Base-by-base conservation (phyloP, 2,888 invertebrate species). In the Callimorpha dominula region DNA sequence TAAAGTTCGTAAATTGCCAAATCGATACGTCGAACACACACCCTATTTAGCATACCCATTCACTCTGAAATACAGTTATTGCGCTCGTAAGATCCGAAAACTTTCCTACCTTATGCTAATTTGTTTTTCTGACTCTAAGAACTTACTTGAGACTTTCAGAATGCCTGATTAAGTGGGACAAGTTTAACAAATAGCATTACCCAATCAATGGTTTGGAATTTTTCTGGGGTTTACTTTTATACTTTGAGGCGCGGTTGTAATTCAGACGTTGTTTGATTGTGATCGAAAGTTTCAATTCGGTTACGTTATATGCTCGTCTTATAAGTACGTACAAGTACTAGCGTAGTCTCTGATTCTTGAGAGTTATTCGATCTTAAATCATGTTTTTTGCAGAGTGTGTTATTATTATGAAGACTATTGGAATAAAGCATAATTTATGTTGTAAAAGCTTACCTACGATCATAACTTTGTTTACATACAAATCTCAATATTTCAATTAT, bases 91-190 rank as follows among this genome's bases (percentile, higher is more conserved):
- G 80, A 78, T 73, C 71, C 72, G n/a, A 73, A 78, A 84, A 82
- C 75, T 81, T 87, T 80, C 66, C 69, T 74, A 80, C 76, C 82
- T 81, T 83, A 83, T 81, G 82, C 77, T 82, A 83, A 85, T 87
- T 84, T 84, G 81, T 82, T 87, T 83, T 82, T 74, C 78, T 79
- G 62, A 73, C 67, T 71, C 76, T 75, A 70, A 77, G 74, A 79
- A 79, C 73, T 77, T 76, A 65, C 65, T 77, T 60, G 42, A 64
- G 69, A 80, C 68, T 75, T 82, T 72, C 43, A 71, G 65, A 77
- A 52, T 76, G 60, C 52, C 73, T 78, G 78, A 82, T 82, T 78
- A 77, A 78, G 74, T 67, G 65, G 49, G 74, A 78, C 76, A 79
- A 84, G 71, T 80, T 78, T 70, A 79, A 76, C 81, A 83, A 81